Evolutionary conservation across 2,888 invertebrate genomes (phyloP).

Genomic region (Drosophila greeni): DNA sequence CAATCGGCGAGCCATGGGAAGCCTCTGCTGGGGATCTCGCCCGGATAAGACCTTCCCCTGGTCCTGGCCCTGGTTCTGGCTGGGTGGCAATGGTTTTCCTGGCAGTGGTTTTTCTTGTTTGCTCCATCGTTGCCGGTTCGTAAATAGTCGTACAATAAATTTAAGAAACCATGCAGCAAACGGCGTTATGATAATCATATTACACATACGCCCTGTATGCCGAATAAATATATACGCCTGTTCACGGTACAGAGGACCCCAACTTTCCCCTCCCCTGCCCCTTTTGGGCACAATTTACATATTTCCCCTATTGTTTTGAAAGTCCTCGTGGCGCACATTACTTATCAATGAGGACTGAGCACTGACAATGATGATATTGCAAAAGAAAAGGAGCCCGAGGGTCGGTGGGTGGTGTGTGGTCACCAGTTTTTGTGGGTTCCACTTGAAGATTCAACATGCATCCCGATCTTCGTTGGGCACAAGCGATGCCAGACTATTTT

Average conservation of each 20-base stretch:
- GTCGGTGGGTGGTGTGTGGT: not conserved
- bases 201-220: conserved; percentile 50
- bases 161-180: conserved; percentile 45
- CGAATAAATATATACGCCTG: conserved; percentile 5
- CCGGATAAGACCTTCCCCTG: not conserved
- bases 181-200: conserved; percentile 56
- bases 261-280: too few species aligned
- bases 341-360: conserved; percentile 32
- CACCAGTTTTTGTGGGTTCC: not conserved
- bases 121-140: conserved; percentile 1
- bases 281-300: conserved; percentile 58
- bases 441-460: conserved; percentile 10
- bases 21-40: not conserved
- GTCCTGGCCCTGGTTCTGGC: conserved; percentile 1
- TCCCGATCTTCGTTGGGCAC: conserved; percentile 7
- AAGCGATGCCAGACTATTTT: not conserved
- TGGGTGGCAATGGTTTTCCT: conserved; percentile 33
- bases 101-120: conserved; percentile 3
- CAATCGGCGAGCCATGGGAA: conserved; percentile 12
- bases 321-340: conserved; percentile 48
- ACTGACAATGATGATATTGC: conserved; percentile 21
- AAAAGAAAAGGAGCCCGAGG: not conserved
- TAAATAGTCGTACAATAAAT: conserved; percentile 48
- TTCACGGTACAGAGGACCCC: conserved; percentile 9
- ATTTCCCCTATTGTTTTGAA: conserved; percentile 60